Percentiles rank a stretch among this genome's conserved stretches.
Evolutionary conservation across 2,888 invertebrate genomes (phyloP).

Genomic region (Macaria liturata): DNA sequence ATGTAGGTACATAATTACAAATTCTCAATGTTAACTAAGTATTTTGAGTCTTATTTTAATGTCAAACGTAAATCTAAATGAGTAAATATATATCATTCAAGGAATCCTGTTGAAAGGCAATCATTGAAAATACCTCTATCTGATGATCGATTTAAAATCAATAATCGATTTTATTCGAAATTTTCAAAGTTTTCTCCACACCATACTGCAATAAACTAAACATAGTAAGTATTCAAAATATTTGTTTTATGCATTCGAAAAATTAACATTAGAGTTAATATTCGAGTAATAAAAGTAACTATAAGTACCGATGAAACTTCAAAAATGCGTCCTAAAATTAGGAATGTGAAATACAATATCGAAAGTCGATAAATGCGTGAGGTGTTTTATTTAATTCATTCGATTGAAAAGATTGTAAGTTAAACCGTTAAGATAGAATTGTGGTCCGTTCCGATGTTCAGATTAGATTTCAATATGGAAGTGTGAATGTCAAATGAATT

Average conservation of each 20-base stretch:
- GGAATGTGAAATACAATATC: slow-evolving; percentile 27
- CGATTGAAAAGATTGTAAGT: slow-evolving; percentile 46
- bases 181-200: slow-evolving; percentile 11
- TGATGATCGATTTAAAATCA: slow-evolving; percentile 21
- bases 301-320: background rate
- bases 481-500: slow-evolving; percentile 47
- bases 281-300: slow-evolving; percentile 6
- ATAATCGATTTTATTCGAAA: slow-evolving; percentile 15
- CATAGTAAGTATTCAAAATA: slow-evolving; percentile 10
- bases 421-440: slow-evolving; percentile 39
- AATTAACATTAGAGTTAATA: slow-evolving; percentile 2
- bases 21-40: background rate
- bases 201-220: slow-evolving; percentile 7
- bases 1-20: background rate
- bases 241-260: slow-evolving; percentile 3
- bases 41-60: background rate
- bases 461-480: slow-evolving; percentile 43
- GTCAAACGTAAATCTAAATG: background rate
- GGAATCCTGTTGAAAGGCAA: slow-evolving; percentile 1
- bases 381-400: slow-evolving; percentile 41
- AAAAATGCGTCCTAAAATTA: slow-evolving; percentile 23
- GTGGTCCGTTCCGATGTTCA: slow-evolving; percentile 39
- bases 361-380: slow-evolving; percentile 37
- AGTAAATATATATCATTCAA: background rate
- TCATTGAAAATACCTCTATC: background rate